Evolutionary conservation across 2,113 vertebrate species (phyloP), one percentile per base, ranked within the genome.

Genomic region (Furnarius figulus): DNA sequence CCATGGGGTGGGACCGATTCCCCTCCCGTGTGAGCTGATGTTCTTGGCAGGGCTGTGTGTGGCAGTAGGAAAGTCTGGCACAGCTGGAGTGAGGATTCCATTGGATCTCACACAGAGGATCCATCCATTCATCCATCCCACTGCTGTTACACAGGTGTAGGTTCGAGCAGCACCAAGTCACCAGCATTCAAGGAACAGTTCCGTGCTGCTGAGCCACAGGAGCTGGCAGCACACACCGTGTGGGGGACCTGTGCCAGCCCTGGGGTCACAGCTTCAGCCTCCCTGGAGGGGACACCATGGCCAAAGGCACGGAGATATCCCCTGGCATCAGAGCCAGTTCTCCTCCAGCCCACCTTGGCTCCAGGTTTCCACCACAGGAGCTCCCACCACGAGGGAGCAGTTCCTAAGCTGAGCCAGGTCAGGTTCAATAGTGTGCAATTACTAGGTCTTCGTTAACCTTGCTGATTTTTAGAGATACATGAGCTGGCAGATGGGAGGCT

Each of bases 391-490:
- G 24, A 10, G 23, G 49, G 44, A 81, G 40, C 63, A 22, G 33
- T 14, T 61, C 59, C 62, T 30, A 1, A 61, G 23, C 52, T 20
- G 20, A 21, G 47, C 11, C 42, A 42, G 42, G 28, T 27, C 35
- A 21, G 0, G 0, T 46, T 75, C 63, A 66, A 8, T 2, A 59
- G 20, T 4, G 2, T 47, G 11, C 3, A 9, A 58, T 42, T 25
- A 62, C 35, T 52, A 47, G 71, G 52, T 63, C 66, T 68, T 63
- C 0, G 0, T 79, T 88, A 92, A 68, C 67, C 30, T 44, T 25
- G 31, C 58, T 49, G 39, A 20, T 30, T 79, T 90, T 73, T 62
- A 18, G 49, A 76, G 79, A 70, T 37, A 62, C 67, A 44, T 58
- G 28, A 88, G 76, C 53, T 80, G 76, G 72, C 75, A 83, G 78